Percentiles rank a stretch among this genome's conserved stretches.
phyloP scores from a whole-genome alignment of 2,797 vertebrate genomes.

The Gambelia wislizenii region DNA sequence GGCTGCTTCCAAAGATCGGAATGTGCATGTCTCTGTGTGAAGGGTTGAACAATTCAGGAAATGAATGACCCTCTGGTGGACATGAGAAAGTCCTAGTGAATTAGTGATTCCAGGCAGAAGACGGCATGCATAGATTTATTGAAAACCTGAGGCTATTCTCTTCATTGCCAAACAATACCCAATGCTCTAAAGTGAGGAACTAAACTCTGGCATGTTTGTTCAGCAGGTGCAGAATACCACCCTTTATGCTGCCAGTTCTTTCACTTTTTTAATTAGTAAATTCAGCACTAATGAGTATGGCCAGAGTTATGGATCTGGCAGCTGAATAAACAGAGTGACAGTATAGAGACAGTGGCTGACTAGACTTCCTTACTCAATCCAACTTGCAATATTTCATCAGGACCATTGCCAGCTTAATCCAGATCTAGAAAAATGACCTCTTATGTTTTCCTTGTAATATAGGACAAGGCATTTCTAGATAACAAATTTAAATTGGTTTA shows the following conservation, averaged over 20 bases:
- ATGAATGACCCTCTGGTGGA: slow-evolving; percentile 32
- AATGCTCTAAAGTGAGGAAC: background rate
- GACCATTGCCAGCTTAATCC: background rate
- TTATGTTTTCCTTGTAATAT: background rate
- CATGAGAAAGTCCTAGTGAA: slow-evolving; percentile 29
- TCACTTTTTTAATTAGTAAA: slow-evolving; percentile 29
- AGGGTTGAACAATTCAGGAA: slow-evolving; percentile 52
- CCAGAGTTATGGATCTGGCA: background rate
- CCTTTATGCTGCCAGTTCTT: background rate
- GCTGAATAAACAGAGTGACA: slow-evolving; percentile 19
- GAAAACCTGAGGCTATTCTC: slow-evolving; percentile 39
- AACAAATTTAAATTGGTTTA: background rate
- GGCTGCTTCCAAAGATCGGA: slow-evolving; percentile 53
- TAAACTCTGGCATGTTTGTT: slow-evolving; percentile 26
- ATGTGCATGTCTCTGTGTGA: slow-evolving; percentile 18
- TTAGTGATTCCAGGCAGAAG: slow-evolving; percentile 28
- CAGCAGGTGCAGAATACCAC: slow-evolving; percentile 14
- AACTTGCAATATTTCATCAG: slow-evolving; percentile 17
- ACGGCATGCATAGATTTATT: slow-evolving; percentile 31
- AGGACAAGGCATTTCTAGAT: background rate
- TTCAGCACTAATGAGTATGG: slow-evolving; percentile 7
- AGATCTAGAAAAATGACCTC: background rate
- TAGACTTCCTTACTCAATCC: background rate
- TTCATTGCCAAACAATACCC: background rate
- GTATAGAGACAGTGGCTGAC: background rate